These are phyloP conservation scores for Rhizomys pruinosus DNA, from an alignment of 2,113 vertebrate species.

Conservation along the genomic window DNA sequence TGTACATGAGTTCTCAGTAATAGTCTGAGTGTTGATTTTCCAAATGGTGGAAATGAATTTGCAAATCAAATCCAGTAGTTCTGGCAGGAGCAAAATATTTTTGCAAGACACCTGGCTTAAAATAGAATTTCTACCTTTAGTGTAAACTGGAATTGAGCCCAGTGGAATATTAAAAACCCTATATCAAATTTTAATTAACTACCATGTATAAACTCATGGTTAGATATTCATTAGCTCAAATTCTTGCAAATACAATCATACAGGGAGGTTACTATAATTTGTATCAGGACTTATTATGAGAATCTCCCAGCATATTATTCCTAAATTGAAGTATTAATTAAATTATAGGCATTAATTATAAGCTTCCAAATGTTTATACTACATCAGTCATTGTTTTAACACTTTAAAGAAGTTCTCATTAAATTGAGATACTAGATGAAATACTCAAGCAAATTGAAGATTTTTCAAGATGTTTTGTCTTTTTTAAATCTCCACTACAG, in stretches of 20 bases:
- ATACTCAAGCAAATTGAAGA: neutral
- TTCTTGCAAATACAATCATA: neutral
- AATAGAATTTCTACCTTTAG: neutral
- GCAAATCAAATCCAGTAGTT: neutral
- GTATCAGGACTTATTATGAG: neutral
- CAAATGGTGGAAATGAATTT: neutral
- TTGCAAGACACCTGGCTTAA: neutral
- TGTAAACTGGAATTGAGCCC: neutral
- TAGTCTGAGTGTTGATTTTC: neutral
- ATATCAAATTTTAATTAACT: slow-evolving; percentile 9
- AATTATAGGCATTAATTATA: neutral
- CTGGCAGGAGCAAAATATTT: neutral
- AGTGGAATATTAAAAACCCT: neutral
- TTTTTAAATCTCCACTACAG: slow-evolving; percentile 13
- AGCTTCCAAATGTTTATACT: neutral
- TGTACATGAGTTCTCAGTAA: neutral
- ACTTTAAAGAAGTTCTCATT: slow-evolving; percentile 11
- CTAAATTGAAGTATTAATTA: neutral
- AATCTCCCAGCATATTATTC: neutral
- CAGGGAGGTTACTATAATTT: neutral
- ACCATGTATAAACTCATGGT: neutral
- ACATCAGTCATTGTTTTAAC: neutral
- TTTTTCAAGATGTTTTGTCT: neutral
- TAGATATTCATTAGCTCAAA: neutral
- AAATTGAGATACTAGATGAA: neutral